Base-by-base conservation (phyloP, 1,140 invertebrate species). In the Halictus rubicundus region DNA sequence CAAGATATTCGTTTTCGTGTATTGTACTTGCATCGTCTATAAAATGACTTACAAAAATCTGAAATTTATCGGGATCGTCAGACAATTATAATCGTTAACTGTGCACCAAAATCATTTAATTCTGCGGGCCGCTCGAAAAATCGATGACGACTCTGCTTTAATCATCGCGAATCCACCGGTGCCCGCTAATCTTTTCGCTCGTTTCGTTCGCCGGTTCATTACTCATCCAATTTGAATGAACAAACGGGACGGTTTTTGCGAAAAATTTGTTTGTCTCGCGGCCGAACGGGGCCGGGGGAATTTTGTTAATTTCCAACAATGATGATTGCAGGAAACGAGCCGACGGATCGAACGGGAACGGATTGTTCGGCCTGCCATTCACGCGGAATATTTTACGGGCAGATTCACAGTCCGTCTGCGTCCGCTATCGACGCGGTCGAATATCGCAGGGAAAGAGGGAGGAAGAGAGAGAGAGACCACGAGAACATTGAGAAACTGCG, bases 311-410 rank as follows among this genome's bases (percentile, higher is more conserved):
- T 86, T 83, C 46, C 76, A 84, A 60, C 66, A 68, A 82, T 75
- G 78, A 81, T 78, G 78, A 86, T 81, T 90, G 63, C 84, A 91
- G 90, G 88, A 65, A 88, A 81, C 78, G 91, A 92, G n/a, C 65
- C 79, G 49, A 77, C 52, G 68, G 88, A 87, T 83, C 87, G 90
- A 72, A 66, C 87, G 64, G 84, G 84, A 57, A 81, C 89, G 23
- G 88, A 92, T 81, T 92, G 90, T 78, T 90, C 91, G 23, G 91
- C 89, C 66, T 92, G 91, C 75, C 88, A 85, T 78, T 88, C 91
- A 70, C 84, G 88, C 68, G 87, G 87, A 69, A 88, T 92, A 77
- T 92, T 92, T 85, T 92, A 92, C 78, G 83, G 89, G 57, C 89
- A 86, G 73, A 84, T 92, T 73, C 88, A 91, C 80, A 92, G 88